phyloP scores from a whole-genome alignment of 2,797 vertebrate species.

The Antrozous pallidus region DNA sequence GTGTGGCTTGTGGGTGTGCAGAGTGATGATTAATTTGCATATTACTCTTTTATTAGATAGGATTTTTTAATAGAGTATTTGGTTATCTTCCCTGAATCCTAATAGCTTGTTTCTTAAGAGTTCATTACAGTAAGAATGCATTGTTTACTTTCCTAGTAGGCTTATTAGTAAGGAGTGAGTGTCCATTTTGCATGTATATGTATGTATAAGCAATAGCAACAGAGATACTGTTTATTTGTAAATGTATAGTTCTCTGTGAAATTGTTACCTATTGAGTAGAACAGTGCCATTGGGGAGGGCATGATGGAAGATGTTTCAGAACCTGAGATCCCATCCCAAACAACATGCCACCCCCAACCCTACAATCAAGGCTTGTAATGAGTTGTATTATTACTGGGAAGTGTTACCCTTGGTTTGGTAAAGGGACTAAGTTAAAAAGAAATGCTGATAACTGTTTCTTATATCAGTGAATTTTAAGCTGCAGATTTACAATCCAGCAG shows the following conservation, averaged over 20 bases:
- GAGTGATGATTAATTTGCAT: too few species aligned
- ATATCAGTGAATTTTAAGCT: not conserved
- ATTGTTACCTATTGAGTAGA: not conserved
- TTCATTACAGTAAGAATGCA: not conserved
- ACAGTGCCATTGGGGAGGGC: not conserved
- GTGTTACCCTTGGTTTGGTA: not conserved
- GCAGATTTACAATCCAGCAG: not conserved
- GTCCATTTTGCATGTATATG: not conserved
- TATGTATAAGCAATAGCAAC: not conserved
- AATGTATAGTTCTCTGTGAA: not conserved
- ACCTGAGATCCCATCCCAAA: not conserved
- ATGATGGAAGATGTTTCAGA: not conserved
- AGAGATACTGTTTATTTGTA: not conserved
- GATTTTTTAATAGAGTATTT: not conserved
- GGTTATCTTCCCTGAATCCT: not conserved
- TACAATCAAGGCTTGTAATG: not conserved
- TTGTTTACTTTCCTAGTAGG: not conserved
- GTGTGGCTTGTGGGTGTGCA: too few species aligned
- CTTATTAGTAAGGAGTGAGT: not conserved
- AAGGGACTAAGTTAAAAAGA: not conserved
- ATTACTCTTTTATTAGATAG: too few species aligned
- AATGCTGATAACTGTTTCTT: not conserved
- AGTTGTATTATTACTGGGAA: not conserved
- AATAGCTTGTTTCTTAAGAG: not conserved
- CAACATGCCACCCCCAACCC: accelerated